Base-by-base conservation (phyloP, 2,888 invertebrate genomes). In the Micoletzkya japonica region DNA sequence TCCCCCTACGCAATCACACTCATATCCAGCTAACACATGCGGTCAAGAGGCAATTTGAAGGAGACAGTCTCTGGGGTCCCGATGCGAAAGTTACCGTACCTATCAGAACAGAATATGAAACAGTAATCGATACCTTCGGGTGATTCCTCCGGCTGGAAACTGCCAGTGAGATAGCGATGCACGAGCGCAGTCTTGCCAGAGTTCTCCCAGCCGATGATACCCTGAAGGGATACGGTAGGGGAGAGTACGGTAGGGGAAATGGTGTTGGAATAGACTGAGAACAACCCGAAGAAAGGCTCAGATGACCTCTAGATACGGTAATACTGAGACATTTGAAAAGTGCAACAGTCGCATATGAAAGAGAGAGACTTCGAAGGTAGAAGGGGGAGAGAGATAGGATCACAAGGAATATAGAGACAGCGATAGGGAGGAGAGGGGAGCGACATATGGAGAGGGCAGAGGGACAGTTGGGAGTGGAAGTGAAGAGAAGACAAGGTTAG, bases 121-220 rank as follows among this genome's bases (percentile, higher is more conserved):
- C 39, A 39, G 39, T 39, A 39, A 39, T 39, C 39, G 7, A 1
- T 14, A 88, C 88, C 97, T 90, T 97, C 97, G 34, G 96, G 96
- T 74, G 94, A 94, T 88, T 97, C 96, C 87, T 94, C 96, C 86
- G 95, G 94, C 92, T 96, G 94, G 87, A 95, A 97, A 49, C 94
- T 92, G 73, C 96, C 96, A 74, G 97, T 98, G 81, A 98, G 90
- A 88, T 97, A 98, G 70, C 97, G 91, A 88, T 98, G 97, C 70
- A 98, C 96, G 83, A 98, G 89, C 28, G 96, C 95, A 20, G 95
- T 96, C 88, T 98, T 98, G 70, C 97, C 96, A 72, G 95, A 95
- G 85, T 92, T 92, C 70, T 94, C 90, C 17, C 94, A 93, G 36
- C 97, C 97, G 71, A 98, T 91, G 76, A 98, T 95, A 60, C 97